Conservation (phyloP, 2,113 vertebrate species). For the Varanus salvator region DNA sequence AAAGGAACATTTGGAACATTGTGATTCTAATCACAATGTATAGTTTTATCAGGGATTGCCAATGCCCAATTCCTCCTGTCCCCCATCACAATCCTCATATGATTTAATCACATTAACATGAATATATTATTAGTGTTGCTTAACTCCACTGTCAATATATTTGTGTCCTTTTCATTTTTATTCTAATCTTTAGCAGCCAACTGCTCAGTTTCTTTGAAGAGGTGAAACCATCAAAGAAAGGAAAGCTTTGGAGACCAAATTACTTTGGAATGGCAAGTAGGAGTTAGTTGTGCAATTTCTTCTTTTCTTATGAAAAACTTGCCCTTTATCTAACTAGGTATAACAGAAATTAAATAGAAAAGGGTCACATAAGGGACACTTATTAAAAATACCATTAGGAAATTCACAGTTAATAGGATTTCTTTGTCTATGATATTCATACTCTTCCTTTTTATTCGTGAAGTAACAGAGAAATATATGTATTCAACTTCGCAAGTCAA, state of each 20-base stretch:
- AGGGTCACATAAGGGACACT: neutral
- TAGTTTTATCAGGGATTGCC: neutral
- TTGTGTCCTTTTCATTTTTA: neutral
- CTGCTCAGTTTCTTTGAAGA: neutral
- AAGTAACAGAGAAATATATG: constrained; percentile 2
- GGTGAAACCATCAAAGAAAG: constrained; percentile 3
- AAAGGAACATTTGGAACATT: too few relatives aligned
- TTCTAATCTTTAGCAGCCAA: neutral
- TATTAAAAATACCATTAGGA: neutral
- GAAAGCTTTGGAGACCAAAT: constrained; percentile 1
- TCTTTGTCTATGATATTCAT: constrained; percentile 12
- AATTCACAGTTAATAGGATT: constrained; percentile 13
- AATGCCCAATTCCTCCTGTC: neutral
- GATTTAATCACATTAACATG: neutral
- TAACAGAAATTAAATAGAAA: neutral
- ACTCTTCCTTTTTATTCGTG: neutral
- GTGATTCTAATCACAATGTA: too few relatives aligned
- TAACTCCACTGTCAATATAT: neutral
- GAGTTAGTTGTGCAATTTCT: neutral
- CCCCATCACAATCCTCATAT: neutral
- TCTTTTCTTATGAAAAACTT: neutral
- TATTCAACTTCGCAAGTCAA: neutral
- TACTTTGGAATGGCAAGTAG: neutral
- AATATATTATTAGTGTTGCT: neutral
- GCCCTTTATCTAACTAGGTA: neutral